Evolutionary conservation across 2,888 invertebrate genomes (phyloP).

Genomic region (Mesorhabditis belari): DNA sequence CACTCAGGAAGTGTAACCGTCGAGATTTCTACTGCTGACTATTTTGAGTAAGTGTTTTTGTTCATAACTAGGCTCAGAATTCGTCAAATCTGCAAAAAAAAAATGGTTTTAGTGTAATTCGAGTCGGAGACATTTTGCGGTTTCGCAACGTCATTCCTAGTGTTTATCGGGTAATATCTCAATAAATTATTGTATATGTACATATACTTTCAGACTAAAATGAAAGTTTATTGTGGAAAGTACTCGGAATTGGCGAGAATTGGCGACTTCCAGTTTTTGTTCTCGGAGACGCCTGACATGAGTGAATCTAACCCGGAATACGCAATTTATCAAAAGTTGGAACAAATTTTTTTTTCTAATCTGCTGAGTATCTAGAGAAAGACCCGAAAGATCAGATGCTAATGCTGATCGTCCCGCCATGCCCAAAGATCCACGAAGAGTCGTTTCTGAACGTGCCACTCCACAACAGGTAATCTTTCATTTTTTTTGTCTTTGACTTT

Average conservation of each 20-base stretch:
- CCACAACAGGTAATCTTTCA: too few relatives aligned
- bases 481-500: too few relatives aligned
- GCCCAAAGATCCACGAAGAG: too few relatives aligned
- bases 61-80: too few relatives aligned
- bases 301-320: background rate
- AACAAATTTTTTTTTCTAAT: too few relatives aligned
- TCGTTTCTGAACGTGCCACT: too few relatives aligned
- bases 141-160: background rate
- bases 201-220: background rate
- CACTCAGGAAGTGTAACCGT: background rate
- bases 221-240: background rate
- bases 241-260: background rate
- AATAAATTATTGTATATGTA: background rate
- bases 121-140: background rate
- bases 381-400: too few relatives aligned
- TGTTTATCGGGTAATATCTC: background rate
- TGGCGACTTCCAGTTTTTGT: background rate
- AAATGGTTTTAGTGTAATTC: background rate
- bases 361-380: too few relatives aligned
- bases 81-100: too few relatives aligned
- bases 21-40: background rate
- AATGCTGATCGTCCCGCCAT: too few relatives aligned
- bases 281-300: background rate
- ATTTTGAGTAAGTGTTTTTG: background rate
- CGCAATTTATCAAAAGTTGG: background rate